Percentiles rank a stretch among this genome's conserved stretches.
Evolutionary conservation across 1,140 invertebrate genomes (phyloP).

Genomic region (Eriocheir sinensis): DNA sequence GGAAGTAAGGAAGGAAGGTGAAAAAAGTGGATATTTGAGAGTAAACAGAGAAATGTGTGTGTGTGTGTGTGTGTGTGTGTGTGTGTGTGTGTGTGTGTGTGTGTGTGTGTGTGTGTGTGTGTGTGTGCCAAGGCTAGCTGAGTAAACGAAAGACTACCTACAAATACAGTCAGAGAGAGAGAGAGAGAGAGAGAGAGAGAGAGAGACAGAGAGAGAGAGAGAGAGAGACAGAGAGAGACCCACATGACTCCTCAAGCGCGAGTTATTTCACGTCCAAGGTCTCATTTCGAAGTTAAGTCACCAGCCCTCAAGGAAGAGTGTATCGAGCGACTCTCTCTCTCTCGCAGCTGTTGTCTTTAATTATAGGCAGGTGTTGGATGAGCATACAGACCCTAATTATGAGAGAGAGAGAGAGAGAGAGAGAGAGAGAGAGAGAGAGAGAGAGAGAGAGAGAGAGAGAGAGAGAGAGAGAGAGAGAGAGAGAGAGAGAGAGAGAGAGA

Average conservation of each 20-base stretch:
- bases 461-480: slow-evolving; percentile 22
- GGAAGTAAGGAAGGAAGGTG: not conserved
- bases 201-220: slow-evolving; percentile 13
- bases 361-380: not conserved
- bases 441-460: slow-evolving; percentile 22
- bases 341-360: not conserved
- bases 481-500: not conserved
- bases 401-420: not conserved
- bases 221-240: slow-evolving; percentile 12
- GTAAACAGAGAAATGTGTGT: not conserved
- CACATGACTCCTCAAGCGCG: slow-evolving; percentile 1
- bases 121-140: no score
- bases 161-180: no score
- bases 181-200: not conserved
- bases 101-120: no score
- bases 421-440: not conserved
- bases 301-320: not conserved
- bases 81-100: no score
- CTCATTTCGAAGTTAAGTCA: not conserved
- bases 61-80: no score
- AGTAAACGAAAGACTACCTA: no score
- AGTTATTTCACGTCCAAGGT: not conserved
- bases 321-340: not conserved
- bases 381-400: no score
- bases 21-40: not conserved